Base-by-base conservation (phyloP, 2,888 invertebrate species). In the Acleris emargana region DNA sequence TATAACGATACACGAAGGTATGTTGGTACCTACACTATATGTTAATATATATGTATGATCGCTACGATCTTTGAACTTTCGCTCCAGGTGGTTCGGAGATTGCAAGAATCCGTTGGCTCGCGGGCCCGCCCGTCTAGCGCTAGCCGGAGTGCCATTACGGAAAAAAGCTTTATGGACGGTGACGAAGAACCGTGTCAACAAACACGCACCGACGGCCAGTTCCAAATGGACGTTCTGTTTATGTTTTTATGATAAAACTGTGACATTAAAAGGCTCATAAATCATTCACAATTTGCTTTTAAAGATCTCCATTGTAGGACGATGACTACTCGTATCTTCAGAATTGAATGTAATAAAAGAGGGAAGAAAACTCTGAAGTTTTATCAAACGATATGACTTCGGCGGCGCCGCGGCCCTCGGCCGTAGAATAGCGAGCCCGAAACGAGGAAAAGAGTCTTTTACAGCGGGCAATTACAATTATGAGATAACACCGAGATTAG, bases 41-140 rank as follows among this genome's bases (percentile, higher is more conserved):
- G 22, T 38, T n/a, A n/a, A 2, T 11, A 53, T 52, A 22, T 28
- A 6, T 22, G 3, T 45, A 58, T 25, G 58, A 58, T 64, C 49
- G 16, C 55, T 49, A 52, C 58, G 58, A 64, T 53, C 53, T 64
- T 58, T 58, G 49, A 53, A 58, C 58, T 58, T 64, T 64, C 42
- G 50, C 64, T 53, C 38, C 25, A 42, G 53, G 53, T 53, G 17
- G 20, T 32, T 51, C 45, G 43, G 32, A 16, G 17, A 45, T 58
- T 49, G 32, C 9, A 32, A 28, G 47, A 49, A 38, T 32, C 16
- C 32, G 43, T 32, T 20, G 13, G 18, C 28, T 55, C 22, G 28
- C 22, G 38, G 13, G 1, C 25, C 47, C 42, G 22, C 22, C 16
- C 22, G 49, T 9, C 32, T 32, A 32, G 32, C 32, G 11, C 38